Evolutionary conservation across 1,140 invertebrate genomes (phyloP).

Genomic region (Oncopeltus fasciatus): DNA sequence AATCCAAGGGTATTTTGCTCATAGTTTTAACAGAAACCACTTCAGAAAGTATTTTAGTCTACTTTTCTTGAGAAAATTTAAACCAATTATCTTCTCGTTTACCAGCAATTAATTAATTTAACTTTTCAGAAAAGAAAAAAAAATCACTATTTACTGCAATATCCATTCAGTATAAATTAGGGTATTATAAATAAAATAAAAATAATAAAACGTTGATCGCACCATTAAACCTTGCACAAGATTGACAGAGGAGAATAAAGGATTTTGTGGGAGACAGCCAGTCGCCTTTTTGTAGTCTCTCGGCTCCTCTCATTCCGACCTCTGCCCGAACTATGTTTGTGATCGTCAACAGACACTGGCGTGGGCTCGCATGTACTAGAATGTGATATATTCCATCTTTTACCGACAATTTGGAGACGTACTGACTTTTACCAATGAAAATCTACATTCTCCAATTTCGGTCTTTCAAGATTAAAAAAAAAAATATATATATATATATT

Average conservation of each 20-base stretch:
- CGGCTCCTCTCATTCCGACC: slow-evolving; percentile 8
- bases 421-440: slow-evolving; percentile 2
- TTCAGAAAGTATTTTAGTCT: slow-evolving; percentile 17
- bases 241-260: slow-evolving; percentile 11
- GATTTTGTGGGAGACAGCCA: slow-evolving; percentile 12
- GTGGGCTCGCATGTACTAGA: not conserved
- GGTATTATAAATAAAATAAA: slow-evolving; percentile 13
- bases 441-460: no score
- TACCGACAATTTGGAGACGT: not conserved
- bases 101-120: slow-evolving; percentile 15
- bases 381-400: slow-evolving; percentile 4
- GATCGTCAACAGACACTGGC: not conserved
- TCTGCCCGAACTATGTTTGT: slow-evolving; percentile 14
- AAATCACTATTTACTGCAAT: slow-evolving; percentile 17
- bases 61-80: slow-evolving; percentile 18
- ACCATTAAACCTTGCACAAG: slow-evolving; percentile 14
- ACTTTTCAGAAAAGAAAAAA: slow-evolving; percentile 17
- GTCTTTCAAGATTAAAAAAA: no score
- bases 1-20: slow-evolving; percentile 3
- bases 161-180: slow-evolving; percentile 18
- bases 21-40: slow-evolving; percentile 16
- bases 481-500: no score
- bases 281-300: not conserved
- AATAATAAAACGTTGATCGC: slow-evolving; percentile 11
- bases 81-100: slow-evolving; percentile 12